phyloP scores from a whole-genome alignment of 2,113 vertebrate genomes.

The Numenius arquata region DNA sequence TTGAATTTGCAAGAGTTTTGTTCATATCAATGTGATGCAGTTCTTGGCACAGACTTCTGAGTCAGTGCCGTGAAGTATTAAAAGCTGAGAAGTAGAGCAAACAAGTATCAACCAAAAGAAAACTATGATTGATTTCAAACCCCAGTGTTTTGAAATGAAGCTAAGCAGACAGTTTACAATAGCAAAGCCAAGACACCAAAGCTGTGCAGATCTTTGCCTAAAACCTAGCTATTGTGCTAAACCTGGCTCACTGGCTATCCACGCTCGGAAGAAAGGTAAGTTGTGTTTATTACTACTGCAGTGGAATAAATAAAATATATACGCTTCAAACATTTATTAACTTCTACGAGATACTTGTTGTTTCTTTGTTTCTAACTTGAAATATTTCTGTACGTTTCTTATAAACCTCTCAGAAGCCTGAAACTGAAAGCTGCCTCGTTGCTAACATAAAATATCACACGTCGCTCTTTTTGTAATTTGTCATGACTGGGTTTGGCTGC shows the following conservation, averaged over 20 bases:
- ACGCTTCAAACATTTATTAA: background rate
- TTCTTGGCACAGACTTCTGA: slow-evolving; percentile 76
- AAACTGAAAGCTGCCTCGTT: background rate
- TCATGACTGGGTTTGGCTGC: background rate
- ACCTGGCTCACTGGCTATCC: background rate
- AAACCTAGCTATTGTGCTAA: background rate
- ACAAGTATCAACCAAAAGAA: slow-evolving; percentile 48
- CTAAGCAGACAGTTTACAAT: slow-evolving; percentile 60
- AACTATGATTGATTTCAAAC: slow-evolving; percentile 66
- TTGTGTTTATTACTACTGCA: background rate
- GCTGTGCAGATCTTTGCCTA: background rate
- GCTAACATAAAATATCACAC: background rate
- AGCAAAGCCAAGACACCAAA: slow-evolving; percentile 37
- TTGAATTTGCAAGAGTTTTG: slow-evolving; percentile 53
- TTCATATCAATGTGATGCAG: slow-evolving; percentile 60
- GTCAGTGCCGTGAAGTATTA: slow-evolving; percentile 5
- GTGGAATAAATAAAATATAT: background rate
- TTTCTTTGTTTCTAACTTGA: background rate
- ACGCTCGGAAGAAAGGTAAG: background rate
- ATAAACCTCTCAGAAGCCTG: background rate
- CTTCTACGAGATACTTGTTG: background rate
- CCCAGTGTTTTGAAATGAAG: slow-evolving; percentile 51
- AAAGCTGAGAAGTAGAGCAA: slow-evolving; percentile 64
- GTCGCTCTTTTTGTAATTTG: background rate
- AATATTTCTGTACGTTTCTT: background rate